Evolutionary conservation across 1,140 invertebrate genomes (phyloP).

Genomic region (Drosophila lacertosa): DNA sequence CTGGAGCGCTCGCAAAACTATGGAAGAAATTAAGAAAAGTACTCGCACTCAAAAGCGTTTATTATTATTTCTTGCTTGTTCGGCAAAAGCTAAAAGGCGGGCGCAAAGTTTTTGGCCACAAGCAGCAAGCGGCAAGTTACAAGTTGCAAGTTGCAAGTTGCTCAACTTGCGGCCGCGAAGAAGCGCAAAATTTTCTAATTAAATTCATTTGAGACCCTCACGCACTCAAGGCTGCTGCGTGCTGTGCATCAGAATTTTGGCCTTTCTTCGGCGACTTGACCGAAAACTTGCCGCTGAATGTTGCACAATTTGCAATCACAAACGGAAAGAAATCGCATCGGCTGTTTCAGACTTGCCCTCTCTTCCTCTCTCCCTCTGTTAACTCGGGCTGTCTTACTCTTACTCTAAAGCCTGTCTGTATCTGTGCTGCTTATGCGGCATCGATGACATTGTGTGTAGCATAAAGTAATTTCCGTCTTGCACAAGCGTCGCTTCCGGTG

Average conservation of each 20-base stretch:
- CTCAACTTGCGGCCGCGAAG: slow-evolving; percentile 51
- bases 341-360: slow-evolving; percentile 2
- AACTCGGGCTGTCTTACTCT: slow-evolving; percentile 11
- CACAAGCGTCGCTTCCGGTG: slow-evolving; percentile 82
- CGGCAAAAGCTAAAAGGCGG: not conserved
- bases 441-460: slow-evolving; percentile 83
- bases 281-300: slow-evolving; percentile 33
- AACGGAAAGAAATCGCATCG: slow-evolving; percentile 40
- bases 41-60: slow-evolving; percentile 59
- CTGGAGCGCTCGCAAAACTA: slow-evolving; percentile 40
- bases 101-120: slow-evolving; percentile 43
- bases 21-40: slow-evolving; percentile 75
- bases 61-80: slow-evolving; percentile 58
- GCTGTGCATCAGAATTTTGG: slow-evolving; percentile 56
- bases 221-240: slow-evolving; percentile 68
- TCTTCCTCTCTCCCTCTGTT: not conserved
- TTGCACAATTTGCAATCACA: slow-evolving; percentile 40
- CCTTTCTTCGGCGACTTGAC: slow-evolving; percentile 35
- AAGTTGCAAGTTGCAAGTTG: slow-evolving; percentile 60
- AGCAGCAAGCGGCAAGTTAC: slow-evolving; percentile 40
- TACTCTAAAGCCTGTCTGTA: slow-evolving; percentile 36
- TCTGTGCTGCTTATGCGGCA: slow-evolving; percentile 74
- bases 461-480: slow-evolving; percentile 83
- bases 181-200: slow-evolving; percentile 81
- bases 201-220: slow-evolving; percentile 82